Conservation (phyloP, 1,140 invertebrate genomes). For the Bombus huntii region DNA sequence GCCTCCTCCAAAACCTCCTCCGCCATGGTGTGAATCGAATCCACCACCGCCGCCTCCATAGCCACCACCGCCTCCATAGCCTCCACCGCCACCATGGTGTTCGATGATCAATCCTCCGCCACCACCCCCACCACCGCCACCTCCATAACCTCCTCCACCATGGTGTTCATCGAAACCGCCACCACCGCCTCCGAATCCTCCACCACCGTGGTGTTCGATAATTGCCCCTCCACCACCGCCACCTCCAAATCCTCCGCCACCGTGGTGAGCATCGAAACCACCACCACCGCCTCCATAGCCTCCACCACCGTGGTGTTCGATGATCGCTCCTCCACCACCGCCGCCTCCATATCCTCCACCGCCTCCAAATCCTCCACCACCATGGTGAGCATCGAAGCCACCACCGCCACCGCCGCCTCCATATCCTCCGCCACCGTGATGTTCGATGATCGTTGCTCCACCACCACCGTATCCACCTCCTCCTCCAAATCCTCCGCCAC, state of each 20-base stretch:
- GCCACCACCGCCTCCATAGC: slow-evolving; percentile 4
- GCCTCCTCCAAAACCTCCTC: slow-evolving; percentile 42
- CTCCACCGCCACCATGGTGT: background rate
- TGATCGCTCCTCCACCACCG: background rate
- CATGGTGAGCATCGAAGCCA: background rate
- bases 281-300: slow-evolving; percentile 32
- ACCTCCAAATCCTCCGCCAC: background rate
- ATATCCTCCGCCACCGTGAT: background rate
- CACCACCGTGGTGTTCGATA: background rate
- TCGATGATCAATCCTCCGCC: background rate
- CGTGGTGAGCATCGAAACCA: too few species aligned
- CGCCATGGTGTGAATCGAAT: slow-evolving; percentile 43
- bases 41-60: slow-evolving; percentile 39
- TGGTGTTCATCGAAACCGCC: background rate
- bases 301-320: background rate
- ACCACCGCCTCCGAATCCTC: background rate
- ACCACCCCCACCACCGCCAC: background rate
- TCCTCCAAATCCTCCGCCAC: background rate
- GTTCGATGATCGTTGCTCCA: background rate
- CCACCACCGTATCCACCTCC: background rate
- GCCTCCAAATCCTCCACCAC: background rate
- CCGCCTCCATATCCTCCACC: background rate
- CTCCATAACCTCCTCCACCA: background rate
- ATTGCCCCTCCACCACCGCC: background rate
- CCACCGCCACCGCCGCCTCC: background rate